These are phyloP conservation scores for Athalia cordata DNA, from an alignment of 2,888 invertebrate species.

Conservation along the genomic window DNA sequence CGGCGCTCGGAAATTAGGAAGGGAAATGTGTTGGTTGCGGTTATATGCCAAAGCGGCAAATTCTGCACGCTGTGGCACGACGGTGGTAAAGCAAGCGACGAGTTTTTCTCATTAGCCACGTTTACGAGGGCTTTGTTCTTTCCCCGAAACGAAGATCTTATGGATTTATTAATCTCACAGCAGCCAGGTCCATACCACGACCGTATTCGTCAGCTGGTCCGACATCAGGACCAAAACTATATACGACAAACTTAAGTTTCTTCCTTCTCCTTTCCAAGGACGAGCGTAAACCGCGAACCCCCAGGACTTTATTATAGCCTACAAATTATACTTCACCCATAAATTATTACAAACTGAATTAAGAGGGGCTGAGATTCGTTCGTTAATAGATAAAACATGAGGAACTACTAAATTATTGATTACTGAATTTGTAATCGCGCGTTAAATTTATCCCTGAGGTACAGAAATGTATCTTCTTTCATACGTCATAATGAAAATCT, in stretches of 20 bases:
- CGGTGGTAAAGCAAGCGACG: neutral
- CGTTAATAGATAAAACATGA: no score
- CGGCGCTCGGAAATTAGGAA: constrained; percentile 35
- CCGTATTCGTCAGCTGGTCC: constrained; percentile 26
- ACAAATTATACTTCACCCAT: no score
- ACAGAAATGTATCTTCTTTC: no score
- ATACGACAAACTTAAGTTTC: neutral
- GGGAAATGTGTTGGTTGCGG: constrained; percentile 35
- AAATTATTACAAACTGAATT: no score
- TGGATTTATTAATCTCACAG: constrained; percentile 32
- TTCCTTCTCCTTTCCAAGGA: neutral
- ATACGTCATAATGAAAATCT: neutral
- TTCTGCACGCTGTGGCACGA: neutral
- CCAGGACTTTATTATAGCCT: no score
- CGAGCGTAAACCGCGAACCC: neutral
- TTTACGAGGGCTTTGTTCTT: neutral
- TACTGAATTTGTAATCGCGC: no score
- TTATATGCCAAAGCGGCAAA: neutral
- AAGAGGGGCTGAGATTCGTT: no score
- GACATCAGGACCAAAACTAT: neutral
- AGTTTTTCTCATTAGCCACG: constrained; percentile 37
- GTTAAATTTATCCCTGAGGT: no score
- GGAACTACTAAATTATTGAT: no score
- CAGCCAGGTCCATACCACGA: neutral
- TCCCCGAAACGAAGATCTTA: constrained; percentile 11